Conservation (phyloP, 2,797 vertebrate genomes). For the Alectoris magna region DNA sequence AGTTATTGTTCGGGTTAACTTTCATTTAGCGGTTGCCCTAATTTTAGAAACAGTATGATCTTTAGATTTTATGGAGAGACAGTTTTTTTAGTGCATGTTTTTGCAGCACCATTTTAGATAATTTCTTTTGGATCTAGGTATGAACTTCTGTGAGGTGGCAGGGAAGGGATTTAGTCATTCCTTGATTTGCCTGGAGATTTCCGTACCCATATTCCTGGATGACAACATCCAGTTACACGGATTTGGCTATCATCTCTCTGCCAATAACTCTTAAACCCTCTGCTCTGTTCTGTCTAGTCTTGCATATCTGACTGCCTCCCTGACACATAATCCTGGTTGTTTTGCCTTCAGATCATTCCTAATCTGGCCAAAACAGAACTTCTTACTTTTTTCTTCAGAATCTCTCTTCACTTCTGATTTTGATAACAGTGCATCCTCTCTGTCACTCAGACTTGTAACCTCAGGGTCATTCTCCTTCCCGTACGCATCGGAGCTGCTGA, state of each 20-base stretch:
- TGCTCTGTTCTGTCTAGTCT: constrained; percentile 43
- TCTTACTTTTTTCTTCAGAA: constrained; percentile 34
- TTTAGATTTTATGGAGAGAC: constrained; percentile 72
- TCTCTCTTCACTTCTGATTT: constrained; percentile 35
- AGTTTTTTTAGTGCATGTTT: constrained; percentile 43
- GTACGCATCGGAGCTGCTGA: not conserved
- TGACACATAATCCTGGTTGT: constrained; percentile 59
- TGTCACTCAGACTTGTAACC: constrained; percentile 6
- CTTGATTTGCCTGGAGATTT: constrained; percentile 62
- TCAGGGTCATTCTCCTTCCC: not conserved
- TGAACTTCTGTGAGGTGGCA: constrained; percentile 12
- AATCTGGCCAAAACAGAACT: constrained; percentile 62
- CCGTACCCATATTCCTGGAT: constrained; percentile 12
- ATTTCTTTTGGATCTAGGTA: constrained; percentile 35
- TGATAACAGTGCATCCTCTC: constrained; percentile 11
- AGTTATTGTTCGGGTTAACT: constrained; percentile 78
- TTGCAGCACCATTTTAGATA: constrained; percentile 61
- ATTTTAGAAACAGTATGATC: constrained; percentile 75
- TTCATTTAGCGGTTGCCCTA: constrained; percentile 74
- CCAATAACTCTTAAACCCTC: constrained; percentile 63
- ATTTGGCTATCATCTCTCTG: constrained; percentile 57
- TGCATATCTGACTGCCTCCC: constrained; percentile 51
- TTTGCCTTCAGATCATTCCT: constrained; percentile 63
- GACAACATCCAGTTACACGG: constrained; percentile 48
- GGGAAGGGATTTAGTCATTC: constrained; percentile 51